phyloP scores from a whole-genome alignment of 2,888 invertebrate genomes.

The Leucozona laternaria region DNA sequence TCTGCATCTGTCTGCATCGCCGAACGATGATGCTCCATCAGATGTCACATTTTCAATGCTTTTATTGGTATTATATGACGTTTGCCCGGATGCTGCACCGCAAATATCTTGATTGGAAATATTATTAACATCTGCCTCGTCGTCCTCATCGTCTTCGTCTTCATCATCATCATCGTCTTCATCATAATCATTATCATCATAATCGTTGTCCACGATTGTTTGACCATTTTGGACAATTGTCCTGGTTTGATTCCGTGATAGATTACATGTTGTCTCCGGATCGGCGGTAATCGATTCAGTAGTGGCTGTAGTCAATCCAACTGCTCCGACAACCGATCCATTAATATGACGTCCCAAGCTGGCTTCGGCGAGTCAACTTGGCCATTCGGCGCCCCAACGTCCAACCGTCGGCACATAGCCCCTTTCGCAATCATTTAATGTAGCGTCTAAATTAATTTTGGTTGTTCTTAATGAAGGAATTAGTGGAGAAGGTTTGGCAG shows the following conservation, averaged over 20 bases:
- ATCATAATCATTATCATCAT: slow-evolving; percentile 78
- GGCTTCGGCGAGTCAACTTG: slow-evolving; percentile 96
- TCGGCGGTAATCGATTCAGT: slow-evolving; percentile 71
- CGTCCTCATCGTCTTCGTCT: slow-evolving; percentile 72
- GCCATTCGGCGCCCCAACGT: slow-evolving; percentile 97
- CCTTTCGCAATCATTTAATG: slow-evolving; percentile 85
- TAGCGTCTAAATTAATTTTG: slow-evolving; percentile 83
- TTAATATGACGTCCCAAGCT: slow-evolving; percentile 84
- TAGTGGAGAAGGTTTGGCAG: slow-evolving; percentile 77
- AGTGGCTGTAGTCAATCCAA: slow-evolving; percentile 82
- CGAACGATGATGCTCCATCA: slow-evolving; percentile 77
- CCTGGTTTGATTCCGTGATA: slow-evolving; percentile 65
- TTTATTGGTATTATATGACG: slow-evolving; percentile 61
- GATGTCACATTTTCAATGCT: slow-evolving; percentile 81
- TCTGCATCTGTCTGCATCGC: slow-evolving; percentile 79
- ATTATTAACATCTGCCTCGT: slow-evolving; percentile 62
- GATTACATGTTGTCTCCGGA: slow-evolving; percentile 73
- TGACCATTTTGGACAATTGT: slow-evolving; percentile 65
- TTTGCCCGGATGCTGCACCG: slow-evolving; percentile 66
- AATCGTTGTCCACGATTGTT: slow-evolving; percentile 77
- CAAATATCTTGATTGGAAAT: slow-evolving; percentile 62
- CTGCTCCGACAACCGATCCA: slow-evolving; percentile 79
- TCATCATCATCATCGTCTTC: slow-evolving; percentile 77
- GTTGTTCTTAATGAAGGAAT: slow-evolving; percentile 80
- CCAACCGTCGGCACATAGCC: slow-evolving; percentile 91